phyloP scores from a whole-genome alignment of 2,888 invertebrate species.

The Morinoia aosen region DNA sequence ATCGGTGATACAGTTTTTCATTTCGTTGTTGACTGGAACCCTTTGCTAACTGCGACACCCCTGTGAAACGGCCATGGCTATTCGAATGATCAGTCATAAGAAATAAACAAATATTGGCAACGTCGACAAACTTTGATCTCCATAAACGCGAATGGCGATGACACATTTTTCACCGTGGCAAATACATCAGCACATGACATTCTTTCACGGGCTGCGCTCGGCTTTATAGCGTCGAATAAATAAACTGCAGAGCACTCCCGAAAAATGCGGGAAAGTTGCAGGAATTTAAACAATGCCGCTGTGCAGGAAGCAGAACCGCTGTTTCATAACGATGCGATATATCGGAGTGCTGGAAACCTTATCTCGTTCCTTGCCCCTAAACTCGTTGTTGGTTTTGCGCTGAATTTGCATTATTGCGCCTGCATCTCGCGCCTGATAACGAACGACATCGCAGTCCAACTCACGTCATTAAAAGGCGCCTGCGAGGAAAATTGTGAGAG shows the following conservation, averaged over 20 bases:
- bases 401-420: conserved; percentile 24
- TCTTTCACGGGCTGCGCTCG: background rate
- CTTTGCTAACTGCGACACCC: background rate
- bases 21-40: background rate
- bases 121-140: background rate
- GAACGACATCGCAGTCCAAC: background rate
- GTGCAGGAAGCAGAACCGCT: background rate
- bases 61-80: background rate
- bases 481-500: background rate
- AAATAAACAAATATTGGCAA: background rate
- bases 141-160: background rate
- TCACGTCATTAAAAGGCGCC: background rate
- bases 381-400: background rate
- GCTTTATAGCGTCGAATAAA: background rate
- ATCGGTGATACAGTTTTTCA: background rate
- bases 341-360: background rate
- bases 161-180: background rate
- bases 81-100: background rate
- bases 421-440: background rate
- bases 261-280: background rate
- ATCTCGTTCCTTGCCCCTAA: background rate
- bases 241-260: background rate
- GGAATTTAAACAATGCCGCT: background rate
- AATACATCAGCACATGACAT: background rate
- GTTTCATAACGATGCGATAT: background rate